Percentiles rank a stretch among this genome's conserved stretches.
These are phyloP conservation scores for Drosophila flavopinicola DNA, from an alignment of 2,888 invertebrate species.

Conservation along the genomic window DNA sequence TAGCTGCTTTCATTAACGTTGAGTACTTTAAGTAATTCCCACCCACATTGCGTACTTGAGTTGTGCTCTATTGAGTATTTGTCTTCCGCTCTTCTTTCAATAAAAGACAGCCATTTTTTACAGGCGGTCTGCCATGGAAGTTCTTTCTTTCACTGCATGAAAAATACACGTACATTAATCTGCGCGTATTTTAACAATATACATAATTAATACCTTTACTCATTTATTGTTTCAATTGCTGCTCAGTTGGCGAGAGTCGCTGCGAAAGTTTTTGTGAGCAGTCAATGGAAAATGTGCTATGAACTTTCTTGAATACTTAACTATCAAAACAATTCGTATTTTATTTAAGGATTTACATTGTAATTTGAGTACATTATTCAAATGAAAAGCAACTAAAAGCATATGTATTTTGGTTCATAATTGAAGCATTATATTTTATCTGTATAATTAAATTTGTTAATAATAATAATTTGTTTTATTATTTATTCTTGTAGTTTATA, in stretches of 20 bases:
- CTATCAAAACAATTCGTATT: too few relatives aligned
- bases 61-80: constrained; percentile 19
- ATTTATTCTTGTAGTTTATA: too few relatives aligned
- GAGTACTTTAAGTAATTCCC: constrained; percentile 27
- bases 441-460: too few relatives aligned
- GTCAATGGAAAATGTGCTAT: too few relatives aligned
- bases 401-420: too few relatives aligned
- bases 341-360: too few relatives aligned
- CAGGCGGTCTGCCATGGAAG: not conserved
- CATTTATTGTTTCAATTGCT: constrained; percentile 47
- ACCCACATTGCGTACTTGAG: not conserved
- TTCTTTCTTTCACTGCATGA: constrained; percentile 19
- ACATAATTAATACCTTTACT: constrained; percentile 69
- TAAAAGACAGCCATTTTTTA: constrained; percentile 29
- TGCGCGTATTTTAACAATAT: constrained; percentile 48
- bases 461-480: too few relatives aligned
- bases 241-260: constrained; percentile 17
- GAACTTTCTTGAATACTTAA: too few relatives aligned
- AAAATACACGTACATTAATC: constrained; percentile 56
- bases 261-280: constrained; percentile 8
- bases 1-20: constrained; percentile 13
- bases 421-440: too few relatives aligned
- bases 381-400: too few relatives aligned
- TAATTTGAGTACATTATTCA: too few relatives aligned
- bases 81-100: constrained; percentile 31